phyloP scores from a whole-genome alignment of 2,888 invertebrate species.

The Ophonus ardosiacus region DNA sequence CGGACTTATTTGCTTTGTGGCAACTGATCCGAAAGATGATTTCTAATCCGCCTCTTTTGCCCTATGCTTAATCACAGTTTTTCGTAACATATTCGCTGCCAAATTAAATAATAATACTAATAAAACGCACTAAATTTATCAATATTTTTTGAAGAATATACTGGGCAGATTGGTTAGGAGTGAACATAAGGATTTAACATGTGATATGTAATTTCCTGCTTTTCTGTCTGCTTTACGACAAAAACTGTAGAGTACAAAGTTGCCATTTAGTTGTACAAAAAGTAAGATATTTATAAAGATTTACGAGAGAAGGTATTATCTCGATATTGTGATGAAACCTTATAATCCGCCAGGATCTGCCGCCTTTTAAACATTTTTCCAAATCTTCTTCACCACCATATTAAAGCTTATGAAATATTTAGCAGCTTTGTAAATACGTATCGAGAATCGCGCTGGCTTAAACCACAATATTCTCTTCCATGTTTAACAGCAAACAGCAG shows the following conservation, averaged over 20 bases:
- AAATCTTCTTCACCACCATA: conserved; percentile 47
- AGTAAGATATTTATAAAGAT: conserved; percentile 43
- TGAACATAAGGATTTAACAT: too few species aligned
- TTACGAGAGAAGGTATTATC: conserved; percentile 31
- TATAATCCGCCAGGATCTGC: conserved; percentile 38
- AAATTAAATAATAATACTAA: too few species aligned
- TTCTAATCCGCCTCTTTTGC: too few species aligned
- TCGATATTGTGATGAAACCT: conserved; percentile 53
- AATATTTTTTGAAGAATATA: too few species aligned
- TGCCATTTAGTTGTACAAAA: not conserved
- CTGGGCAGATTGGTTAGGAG: too few species aligned
- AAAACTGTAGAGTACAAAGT: not conserved
- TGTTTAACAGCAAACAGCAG: not conserved
- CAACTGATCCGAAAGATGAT: too few species aligned
- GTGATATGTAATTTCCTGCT: too few species aligned
- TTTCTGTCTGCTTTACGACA: too few species aligned
- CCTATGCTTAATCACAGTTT: too few species aligned
- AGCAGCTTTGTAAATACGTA: conserved; percentile 49
- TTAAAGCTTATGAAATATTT: conserved; percentile 58
- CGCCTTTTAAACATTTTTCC: conserved; percentile 54
- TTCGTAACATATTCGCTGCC: too few species aligned
- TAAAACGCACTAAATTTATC: too few species aligned
- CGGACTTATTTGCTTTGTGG: too few species aligned
- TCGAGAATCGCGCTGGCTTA: conserved; percentile 50
- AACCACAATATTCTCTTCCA: conserved; percentile 18